These are phyloP conservation scores for Corythornis cristatus DNA, from an alignment of 2,113 vertebrate species.

Conservation along the genomic window DNA sequence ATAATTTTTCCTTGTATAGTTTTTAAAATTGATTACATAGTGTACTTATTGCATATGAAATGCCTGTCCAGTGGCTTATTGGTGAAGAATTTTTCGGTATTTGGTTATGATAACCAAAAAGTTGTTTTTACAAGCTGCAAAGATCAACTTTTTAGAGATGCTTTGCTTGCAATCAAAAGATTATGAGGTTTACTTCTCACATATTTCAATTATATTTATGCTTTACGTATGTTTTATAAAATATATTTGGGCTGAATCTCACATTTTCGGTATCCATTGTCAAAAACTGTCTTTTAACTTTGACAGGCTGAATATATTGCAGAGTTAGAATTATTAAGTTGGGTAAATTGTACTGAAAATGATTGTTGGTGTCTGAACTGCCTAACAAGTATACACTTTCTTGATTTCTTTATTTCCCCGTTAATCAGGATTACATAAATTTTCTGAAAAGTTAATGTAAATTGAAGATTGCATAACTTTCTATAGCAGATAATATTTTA, in stretches of 20 bases:
- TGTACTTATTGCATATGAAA: neutral
- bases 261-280: neutral
- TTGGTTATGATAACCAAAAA: neutral
- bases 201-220: slow-evolving; percentile 14
- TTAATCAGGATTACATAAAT: neutral
- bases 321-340: neutral
- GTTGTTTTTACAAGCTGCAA: neutral
- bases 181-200: neutral
- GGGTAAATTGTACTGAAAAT: neutral
- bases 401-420: neutral
- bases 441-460: neutral
- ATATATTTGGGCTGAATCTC: neutral
- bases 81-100: neutral
- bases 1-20: neutral
- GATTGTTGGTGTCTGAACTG: neutral
- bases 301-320: neutral
- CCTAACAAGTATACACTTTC: neutral
- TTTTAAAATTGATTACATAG: neutral
- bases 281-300: neutral
- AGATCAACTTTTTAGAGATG: neutral
- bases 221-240: neutral
- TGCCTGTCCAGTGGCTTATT: neutral
- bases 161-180: neutral
- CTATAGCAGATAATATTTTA: neutral
- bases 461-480: neutral